Base-by-base conservation (phyloP, 2,888 invertebrate genomes). In the Meta bourneti region DNA sequence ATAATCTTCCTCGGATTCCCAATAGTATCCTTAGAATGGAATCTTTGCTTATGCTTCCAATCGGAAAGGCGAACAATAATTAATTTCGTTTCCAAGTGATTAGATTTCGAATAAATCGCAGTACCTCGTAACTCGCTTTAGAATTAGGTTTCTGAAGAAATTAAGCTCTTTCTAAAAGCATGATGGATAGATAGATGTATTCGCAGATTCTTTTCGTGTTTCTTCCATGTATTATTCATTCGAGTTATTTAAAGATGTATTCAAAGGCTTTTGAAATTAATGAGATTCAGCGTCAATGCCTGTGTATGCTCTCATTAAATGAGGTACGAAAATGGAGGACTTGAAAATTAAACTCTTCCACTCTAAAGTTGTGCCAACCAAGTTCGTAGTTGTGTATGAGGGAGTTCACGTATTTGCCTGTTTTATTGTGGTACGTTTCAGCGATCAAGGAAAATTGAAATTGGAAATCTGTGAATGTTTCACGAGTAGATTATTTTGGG, bases 51-150 rank as follows among this genome's bases (percentile, higher is more conserved):
- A 48, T 75, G 48, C 48, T 16, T 48, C 13, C 13, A 34, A 48
- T 48, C 48, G 75, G 8, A 75, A 75, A 75, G 75, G 75, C 48
- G 61, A 75, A 75, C 48, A 75, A 34, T 75, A 75, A 75, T 48
- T 75, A 75, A 75, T 75, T 75, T 75, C 75, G 48, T 34, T 75
- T 75, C 75, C 75, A 75, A 48, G 34, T 75, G 75, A 75, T 75
- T 75, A 75, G 75, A 75, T 75, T 48, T 75, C 48, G 48, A 48
- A 48, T 48, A 48, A 75, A 75, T 75, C 75, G 8, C 9, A 20
- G 20, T 75, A 48, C 34, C 34, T 75, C 75, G 8, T 75, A 34
- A 48, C 75, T 13, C 48, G 13, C 20, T 34, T 75, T 75, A 16
- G 75, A 75, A 75, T 75, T 48, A 48, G 4, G 75, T 16, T 75